Base-by-base conservation (phyloP, 2,888 invertebrate species). In the Pterobdella sp. region DNA sequence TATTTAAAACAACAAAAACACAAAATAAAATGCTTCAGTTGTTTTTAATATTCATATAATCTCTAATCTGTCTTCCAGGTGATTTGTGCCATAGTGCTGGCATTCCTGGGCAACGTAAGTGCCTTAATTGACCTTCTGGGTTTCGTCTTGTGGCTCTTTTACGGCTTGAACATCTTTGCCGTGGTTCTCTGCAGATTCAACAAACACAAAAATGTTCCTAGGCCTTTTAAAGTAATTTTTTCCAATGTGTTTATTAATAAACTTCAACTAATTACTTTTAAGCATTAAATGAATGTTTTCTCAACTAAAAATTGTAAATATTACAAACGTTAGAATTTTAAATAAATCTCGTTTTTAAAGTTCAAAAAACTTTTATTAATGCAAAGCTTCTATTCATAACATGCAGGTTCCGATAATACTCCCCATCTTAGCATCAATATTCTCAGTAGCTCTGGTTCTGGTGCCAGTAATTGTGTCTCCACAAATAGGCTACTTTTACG, bases 101-200 rank as follows among this genome's bases (percentile, higher is more conserved):
- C 95, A 75, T 85, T 93, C 78, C 92, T 93, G 78, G 94, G 94
- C 76, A 93, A 93, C 79, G 94, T 95, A 79, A 92, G 91, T 84
- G 92, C 92, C 67, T 86, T 96, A 81, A 95, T 96, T 81, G 94
- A 95, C 85, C 95, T 95, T 88, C 95, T 96, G 87, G 94, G 94
- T 82, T 96, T 95, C 85, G 93, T 94, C 72, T 94, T 94, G 60
- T 95, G 95, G 95, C 92, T 95, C 81, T 95, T 95, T 86, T 96
- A 95, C 84, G 94, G 95, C 35, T 91, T 93, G 78, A 89, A 94
- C 68, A 94, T 95, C 93, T 84, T 93, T 76, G 92, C 94, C 18
- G 87, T 96, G 73, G 89, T 96, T 80, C 91, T 94, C 75, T 91
- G 95, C 90, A 87, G 95, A 81, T 89, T 87, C 82, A 35, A 32